A percentile compares a stretch with the other conserved stretches of the same genome.
Evolutionary conservation across 2,113 vertebrate genomes (phyloP).

Genomic region (Anser cygnoides): DNA sequence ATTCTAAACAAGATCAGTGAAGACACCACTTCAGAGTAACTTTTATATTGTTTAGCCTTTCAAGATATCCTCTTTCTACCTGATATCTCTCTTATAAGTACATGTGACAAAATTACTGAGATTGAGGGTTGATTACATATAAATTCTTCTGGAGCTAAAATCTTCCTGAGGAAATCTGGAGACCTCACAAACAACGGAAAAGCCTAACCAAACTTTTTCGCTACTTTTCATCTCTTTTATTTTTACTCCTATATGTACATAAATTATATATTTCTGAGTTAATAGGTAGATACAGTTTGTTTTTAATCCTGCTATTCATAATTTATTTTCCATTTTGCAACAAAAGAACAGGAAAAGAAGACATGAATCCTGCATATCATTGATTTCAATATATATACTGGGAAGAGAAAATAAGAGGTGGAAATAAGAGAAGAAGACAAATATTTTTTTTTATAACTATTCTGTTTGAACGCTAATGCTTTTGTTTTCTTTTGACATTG

Average conservation of each 20-base stretch:
- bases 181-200: neutral
- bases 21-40: neutral
- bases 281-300: accelerated
- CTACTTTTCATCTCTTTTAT: neutral
- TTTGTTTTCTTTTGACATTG: neutral
- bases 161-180: neutral
- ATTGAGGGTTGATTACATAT: neutral
- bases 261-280: neutral
- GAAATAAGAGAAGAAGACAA: neutral
- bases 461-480: neutral
- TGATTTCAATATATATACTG: neutral
- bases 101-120: neutral
- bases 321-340: neutral
- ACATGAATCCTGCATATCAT: neutral
- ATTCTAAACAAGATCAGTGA: neutral
- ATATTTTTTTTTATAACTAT: accelerated
- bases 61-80: neutral
- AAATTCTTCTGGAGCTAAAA: neutral
- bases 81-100: neutral
- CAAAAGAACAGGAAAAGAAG: neutral
- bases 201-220: neutral
- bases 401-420: neutral
- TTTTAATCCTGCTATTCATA: neutral
- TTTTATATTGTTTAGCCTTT: neutral
- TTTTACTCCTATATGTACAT: neutral